Base-by-base conservation (phyloP, 2,888 invertebrate species). In the Eupithecia exiguata region DNA sequence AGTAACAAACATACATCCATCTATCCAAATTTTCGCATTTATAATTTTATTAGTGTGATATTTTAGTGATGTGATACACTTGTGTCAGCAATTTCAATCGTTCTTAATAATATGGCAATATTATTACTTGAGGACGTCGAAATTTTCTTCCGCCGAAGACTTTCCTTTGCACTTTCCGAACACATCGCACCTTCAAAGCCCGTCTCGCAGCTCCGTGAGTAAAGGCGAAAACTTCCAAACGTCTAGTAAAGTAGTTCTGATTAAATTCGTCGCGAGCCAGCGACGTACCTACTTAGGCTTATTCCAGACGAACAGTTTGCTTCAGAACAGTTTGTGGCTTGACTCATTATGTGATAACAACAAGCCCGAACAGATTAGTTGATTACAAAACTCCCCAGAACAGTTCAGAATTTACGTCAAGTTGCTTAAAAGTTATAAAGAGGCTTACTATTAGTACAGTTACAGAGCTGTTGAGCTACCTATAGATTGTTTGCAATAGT, bases 181-280 rank as follows among this genome's bases (percentile, higher is more conserved):
- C 21, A n/a, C n/a, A 18, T 18, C 10, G 49, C 4, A 25, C 25
- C 58, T 14, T 25, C 25, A 12, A 25, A 25, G 21, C 58, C 53
- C 62, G 62, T 62, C 35, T 35, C 70, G 58, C 74, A 68, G 72
- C 80, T 75, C 71, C 71, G 49, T 74, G 70, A 72, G 78, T 75
- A 72, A 80, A 76, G 76, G 74, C 70, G 69, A 76, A 77, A 80
- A 81, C 74, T 81, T 80, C 76, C 72, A 38, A 78, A 79, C 78
- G 75, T 78, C 73, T 72, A 78, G 68, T 76, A 77, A 78, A 81
- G 80, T 78, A 81, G 79, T 79, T 79, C 74, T 76, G 81, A 80
- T 80, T 78, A 78, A 79, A 81, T 78, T 74, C 70, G 69, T 75
- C 70, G 58, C 25, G 62, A 66, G 70, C 69, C 76, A 35, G 71